phyloP scores from a whole-genome alignment of 2,113 vertebrate species.

The Menura novaehollandiae region DNA sequence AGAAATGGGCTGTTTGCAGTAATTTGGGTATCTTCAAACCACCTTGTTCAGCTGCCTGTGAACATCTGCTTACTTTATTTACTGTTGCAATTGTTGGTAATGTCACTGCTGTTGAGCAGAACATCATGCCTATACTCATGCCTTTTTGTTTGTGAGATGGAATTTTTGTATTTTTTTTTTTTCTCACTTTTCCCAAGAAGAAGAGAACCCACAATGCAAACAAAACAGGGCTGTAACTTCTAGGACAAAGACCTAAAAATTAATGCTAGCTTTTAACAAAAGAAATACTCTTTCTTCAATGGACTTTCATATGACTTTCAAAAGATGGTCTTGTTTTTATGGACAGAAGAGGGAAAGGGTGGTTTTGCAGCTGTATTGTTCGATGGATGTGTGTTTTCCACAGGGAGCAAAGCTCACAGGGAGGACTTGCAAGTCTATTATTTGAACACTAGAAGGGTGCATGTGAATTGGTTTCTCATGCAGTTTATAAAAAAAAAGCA shows the following conservation, averaged over 20 bases:
- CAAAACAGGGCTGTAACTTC: neutral
- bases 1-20: constrained; percentile 24
- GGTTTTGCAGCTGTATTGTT: neutral
- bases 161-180: neutral
- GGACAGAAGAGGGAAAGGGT: neutral
- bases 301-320: neutral
- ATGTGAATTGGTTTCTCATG: neutral
- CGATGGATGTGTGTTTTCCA: neutral
- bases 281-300: neutral
- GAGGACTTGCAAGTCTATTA: neutral
- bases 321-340: neutral
- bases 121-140: neutral
- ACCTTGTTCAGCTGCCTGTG: constrained; percentile 19
- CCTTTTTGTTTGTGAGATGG: neutral
- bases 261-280: neutral
- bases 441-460: neutral
- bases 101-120: neutral
- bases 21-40: constrained; percentile 42
- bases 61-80: constrained; percentile 31
- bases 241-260: neutral
- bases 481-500: neutral
- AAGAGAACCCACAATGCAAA: neutral
- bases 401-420: neutral
- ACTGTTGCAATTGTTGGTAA: neutral
- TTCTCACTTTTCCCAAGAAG: neutral